Conservation (phyloP, 2,888 invertebrate genomes). For the Xylota sylvarum region DNA sequence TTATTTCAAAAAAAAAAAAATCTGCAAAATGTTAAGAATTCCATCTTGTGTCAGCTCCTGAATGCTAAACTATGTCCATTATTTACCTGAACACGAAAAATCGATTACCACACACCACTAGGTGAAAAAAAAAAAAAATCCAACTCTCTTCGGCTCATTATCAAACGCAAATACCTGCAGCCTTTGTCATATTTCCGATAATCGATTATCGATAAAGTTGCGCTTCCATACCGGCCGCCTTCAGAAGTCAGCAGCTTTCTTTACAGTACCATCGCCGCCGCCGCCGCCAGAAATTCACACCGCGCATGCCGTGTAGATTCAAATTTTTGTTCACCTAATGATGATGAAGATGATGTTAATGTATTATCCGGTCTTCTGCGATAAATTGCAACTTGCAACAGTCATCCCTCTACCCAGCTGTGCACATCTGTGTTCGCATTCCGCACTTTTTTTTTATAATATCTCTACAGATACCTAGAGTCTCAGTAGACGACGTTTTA, state of each 20-base stretch:
- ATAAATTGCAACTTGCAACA: not conserved
- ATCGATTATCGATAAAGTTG: constrained; percentile 61
- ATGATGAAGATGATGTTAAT: constrained; percentile 71
- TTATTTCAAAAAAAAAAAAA: constrained; percentile 1
- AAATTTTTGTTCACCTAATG: constrained; percentile 47
- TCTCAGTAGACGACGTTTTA: constrained; percentile 16
- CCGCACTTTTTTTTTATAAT: constrained; percentile 13
- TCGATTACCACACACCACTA: constrained; percentile 46
- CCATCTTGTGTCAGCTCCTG: not conserved
- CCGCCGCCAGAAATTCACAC: constrained; percentile 40
- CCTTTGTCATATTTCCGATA: constrained; percentile 63
- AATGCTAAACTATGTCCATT: constrained; percentile 38
- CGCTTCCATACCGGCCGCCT: constrained; percentile 3
- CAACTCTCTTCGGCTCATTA: constrained; percentile 41
- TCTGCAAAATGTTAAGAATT: not conserved
- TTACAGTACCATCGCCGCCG: constrained; percentile 3
- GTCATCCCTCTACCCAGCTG: constrained; percentile 20
- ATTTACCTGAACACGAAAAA: constrained; percentile 60
- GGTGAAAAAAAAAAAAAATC: not conserved
- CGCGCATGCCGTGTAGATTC: constrained; percentile 9
- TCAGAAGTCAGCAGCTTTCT: constrained; percentile 51
- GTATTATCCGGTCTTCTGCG: constrained; percentile 60
- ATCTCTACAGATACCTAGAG: not conserved
- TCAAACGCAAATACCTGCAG: constrained; percentile 42
- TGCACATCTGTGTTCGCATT: constrained; percentile 25